phyloP scores from a whole-genome alignment of 2,113 vertebrate genomes.

The Puffinus mauretanicus region DNA sequence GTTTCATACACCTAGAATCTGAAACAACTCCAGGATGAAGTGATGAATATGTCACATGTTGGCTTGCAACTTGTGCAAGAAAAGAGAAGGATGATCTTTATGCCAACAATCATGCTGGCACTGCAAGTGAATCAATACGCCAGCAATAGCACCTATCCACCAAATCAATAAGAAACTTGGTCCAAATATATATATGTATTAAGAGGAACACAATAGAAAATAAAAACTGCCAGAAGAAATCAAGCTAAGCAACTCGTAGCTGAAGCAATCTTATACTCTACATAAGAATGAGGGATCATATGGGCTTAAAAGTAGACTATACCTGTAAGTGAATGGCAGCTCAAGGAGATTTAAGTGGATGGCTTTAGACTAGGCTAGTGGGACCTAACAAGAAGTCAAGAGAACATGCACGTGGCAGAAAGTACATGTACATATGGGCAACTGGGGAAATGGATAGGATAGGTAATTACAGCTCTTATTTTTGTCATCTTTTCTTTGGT shows the following conservation, averaged over 20 bases:
- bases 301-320: background rate
- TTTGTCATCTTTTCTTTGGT: background rate
- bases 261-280: background rate
- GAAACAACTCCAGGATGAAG: background rate
- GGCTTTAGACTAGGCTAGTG: background rate
- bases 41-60: background rate
- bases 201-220: background rate
- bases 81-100: background rate
- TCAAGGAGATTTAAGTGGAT: background rate
- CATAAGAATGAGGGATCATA: background rate
- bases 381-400: background rate
- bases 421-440: rapidly evolving
- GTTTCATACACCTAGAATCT: background rate
- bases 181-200: background rate
- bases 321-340: background rate
- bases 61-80: background rate
- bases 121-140: background rate
- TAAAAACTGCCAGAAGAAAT: background rate
- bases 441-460: rapidly evolving
- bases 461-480: background rate
- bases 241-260: background rate
- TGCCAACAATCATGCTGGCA: background rate
- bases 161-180: background rate
- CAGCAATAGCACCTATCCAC: background rate
- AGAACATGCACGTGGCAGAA: background rate